Conservation (phyloP, 2,888 invertebrate genomes). For the Clusia tigrina region DNA sequence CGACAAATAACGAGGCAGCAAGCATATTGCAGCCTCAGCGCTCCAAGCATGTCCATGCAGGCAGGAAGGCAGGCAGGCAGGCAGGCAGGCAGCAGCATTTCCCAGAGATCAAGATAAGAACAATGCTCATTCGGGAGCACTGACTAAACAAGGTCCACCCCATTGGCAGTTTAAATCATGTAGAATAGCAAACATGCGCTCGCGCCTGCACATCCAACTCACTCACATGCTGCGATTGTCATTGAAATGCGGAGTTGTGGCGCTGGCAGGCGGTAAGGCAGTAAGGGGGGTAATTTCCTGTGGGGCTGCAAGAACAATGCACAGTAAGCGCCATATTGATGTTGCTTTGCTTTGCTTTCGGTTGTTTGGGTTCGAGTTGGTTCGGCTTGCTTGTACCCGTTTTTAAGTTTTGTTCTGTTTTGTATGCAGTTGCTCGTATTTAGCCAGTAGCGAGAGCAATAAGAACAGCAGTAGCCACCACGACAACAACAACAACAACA, state of each 20-base stretch:
- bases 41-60: too few species aligned
- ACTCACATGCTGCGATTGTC: too few species aligned
- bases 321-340: background rate
- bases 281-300: background rate
- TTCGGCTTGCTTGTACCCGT: too few species aligned
- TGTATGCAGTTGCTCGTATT: background rate
- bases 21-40: background rate
- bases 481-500: background rate
- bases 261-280: background rate
- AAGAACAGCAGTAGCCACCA: background rate
- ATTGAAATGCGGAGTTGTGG: too few species aligned
- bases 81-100: background rate
- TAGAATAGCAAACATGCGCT: background rate
- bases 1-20: constrained; percentile 8
- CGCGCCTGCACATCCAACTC: background rate
- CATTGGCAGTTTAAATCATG: constrained; percentile 5
- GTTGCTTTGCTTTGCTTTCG: too few species aligned
- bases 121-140: constrained; percentile 7
- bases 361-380: too few species aligned
- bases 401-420: too few species aligned
- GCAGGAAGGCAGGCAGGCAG: background rate
- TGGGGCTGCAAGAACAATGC: constrained; percentile 1
- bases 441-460: background rate
- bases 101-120: constrained; percentile 3
- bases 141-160: constrained; percentile 7